phyloP scores from a whole-genome alignment of 2,888 invertebrate species.

The Synanthedon myopaeformis region DNA sequence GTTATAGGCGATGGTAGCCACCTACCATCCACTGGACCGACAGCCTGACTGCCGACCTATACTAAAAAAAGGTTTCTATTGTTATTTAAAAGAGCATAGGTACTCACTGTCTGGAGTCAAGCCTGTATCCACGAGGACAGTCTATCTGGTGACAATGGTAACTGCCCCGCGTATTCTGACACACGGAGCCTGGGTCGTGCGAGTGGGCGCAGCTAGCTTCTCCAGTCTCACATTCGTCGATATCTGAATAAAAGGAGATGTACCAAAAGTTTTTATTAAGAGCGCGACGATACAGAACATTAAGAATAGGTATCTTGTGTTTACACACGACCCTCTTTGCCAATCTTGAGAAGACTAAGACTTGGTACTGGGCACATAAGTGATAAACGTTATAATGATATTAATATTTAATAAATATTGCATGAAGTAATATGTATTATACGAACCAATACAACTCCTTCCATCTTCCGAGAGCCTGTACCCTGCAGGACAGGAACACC shows the following conservation, averaged over 20 bases:
- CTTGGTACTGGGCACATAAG: too few relatives aligned
- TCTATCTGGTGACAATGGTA: constrained; percentile 87
- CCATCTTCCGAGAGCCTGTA: constrained; percentile 81
- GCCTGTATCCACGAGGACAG: constrained; percentile 87
- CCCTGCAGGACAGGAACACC: constrained; percentile 87
- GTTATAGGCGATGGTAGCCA: too few relatives aligned
- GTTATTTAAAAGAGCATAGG: neutral
- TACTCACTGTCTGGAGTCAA: constrained; percentile 87
- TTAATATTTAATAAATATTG: neutral
- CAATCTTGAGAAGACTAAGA: too few relatives aligned
- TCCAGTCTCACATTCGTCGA: constrained; percentile 86
- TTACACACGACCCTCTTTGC: too few relatives aligned
- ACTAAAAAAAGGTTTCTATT: neutral
- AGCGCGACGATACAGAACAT: too few relatives aligned
- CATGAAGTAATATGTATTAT: neutral
- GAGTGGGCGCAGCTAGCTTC: constrained; percentile 79
- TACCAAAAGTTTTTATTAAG: too few relatives aligned
- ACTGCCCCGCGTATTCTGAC: constrained; percentile 91
- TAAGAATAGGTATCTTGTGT: too few relatives aligned
- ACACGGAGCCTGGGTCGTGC: constrained; percentile 76
- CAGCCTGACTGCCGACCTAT: too few relatives aligned
- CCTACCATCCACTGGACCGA: too few relatives aligned
- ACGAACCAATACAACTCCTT: constrained; percentile 84
- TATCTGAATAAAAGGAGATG: constrained; percentile 29
- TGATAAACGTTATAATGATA: too few relatives aligned